phyloP scores from a whole-genome alignment of 1,140 invertebrate genomes.

The Cepaea nemoralis region DNA sequence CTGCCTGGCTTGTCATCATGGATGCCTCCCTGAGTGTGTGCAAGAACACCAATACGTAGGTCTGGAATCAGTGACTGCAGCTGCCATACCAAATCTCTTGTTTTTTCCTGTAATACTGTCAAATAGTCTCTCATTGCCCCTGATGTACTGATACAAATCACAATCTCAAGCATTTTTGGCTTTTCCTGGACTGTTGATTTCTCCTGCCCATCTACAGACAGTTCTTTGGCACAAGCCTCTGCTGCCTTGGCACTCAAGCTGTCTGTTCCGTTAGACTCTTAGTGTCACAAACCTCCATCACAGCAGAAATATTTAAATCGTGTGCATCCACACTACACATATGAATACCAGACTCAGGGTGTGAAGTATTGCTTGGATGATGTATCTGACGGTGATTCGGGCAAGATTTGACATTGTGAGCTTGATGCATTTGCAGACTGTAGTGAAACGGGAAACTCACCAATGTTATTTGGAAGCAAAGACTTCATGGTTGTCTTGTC shows the following conservation, averaged over 20 bases:
- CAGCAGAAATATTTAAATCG: background rate
- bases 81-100: constrained; percentile 29
- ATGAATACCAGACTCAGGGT: background rate
- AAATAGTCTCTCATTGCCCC: constrained; percentile 35
- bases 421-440: background rate
- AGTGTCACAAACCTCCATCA: constrained; percentile 32
- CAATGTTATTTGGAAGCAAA: background rate
- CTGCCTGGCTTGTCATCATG: constrained; percentile 31
- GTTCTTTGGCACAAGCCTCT: background rate
- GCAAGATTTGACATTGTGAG: background rate
- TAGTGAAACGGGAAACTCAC: background rate
- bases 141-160: constrained; percentile 38
- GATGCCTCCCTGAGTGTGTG: constrained; percentile 41
- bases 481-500: background rate
- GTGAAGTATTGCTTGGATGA: background rate
- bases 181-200: background rate
- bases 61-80: constrained; percentile 36
- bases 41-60: constrained; percentile 37
- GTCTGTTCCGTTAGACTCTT: background rate
- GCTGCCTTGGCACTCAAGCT: background rate
- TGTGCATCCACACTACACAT: background rate
- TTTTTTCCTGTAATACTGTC: constrained; percentile 30
- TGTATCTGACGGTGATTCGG: background rate
- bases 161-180: constrained; percentile 37
- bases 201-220: background rate